These are phyloP conservation scores for Calliphora vomitoria DNA, from an alignment of 2,888 invertebrate species.

Conservation along the genomic window DNA sequence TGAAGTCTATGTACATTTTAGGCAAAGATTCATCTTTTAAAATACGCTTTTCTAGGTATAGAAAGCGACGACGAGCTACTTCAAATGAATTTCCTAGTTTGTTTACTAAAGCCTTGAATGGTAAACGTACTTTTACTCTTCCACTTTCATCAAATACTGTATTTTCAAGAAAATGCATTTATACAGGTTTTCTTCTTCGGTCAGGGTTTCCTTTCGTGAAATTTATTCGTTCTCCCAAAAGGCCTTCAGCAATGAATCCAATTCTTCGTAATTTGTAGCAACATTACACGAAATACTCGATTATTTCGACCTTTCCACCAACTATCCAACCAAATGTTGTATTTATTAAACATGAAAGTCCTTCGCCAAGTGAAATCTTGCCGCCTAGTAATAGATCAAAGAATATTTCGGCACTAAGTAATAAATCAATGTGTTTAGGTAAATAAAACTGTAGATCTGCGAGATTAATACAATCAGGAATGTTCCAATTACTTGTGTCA, in stretches of 20 bases:
- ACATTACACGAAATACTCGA: conserved; percentile 15
- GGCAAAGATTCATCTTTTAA: conserved; percentile 24
- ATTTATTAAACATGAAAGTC: conserved; percentile 45
- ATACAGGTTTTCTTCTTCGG: conserved; percentile 27
- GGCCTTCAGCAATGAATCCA: background rate
- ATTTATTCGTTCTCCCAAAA: conserved; percentile 47
- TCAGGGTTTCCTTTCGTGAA: background rate
- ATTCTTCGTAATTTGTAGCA: background rate
- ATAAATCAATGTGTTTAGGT: conserved; percentile 54
- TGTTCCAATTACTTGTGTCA: conserved; percentile 16
- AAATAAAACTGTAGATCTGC: conserved; percentile 55
- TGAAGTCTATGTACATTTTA: conserved; percentile 2
- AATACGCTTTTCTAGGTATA: conserved; percentile 31
- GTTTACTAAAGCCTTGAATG: conserved; percentile 24
- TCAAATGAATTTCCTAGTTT: conserved; percentile 52
- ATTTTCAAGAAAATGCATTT: conserved; percentile 38
- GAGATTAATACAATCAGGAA: conserved; percentile 38
- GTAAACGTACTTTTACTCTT: conserved; percentile 42
- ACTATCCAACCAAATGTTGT: conserved; percentile 60
- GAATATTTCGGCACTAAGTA: conserved; percentile 60
- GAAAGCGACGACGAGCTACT: conserved; percentile 28
- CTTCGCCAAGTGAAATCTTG: conserved; percentile 56
- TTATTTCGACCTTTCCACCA: background rate
- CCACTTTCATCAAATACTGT: conserved; percentile 35
- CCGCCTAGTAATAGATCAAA: conserved; percentile 57